phyloP scores from a whole-genome alignment of 2,113 vertebrate species.

The Aphyosemion australe region DNA sequence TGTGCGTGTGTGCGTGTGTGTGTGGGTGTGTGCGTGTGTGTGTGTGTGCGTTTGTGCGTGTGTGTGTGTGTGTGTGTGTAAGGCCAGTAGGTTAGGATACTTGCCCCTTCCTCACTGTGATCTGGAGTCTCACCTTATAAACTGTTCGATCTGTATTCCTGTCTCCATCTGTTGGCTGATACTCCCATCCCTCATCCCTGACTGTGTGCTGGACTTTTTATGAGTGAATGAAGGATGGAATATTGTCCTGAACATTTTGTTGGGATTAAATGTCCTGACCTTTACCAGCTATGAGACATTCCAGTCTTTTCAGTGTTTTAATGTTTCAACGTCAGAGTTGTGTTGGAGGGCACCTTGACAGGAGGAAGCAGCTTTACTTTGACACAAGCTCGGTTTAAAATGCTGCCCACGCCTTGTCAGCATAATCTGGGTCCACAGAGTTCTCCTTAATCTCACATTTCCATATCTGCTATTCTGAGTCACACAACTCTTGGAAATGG shows the following conservation, averaged over 20 bases:
- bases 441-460: slow-evolving; percentile 60
- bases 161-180: slow-evolving; percentile 44
- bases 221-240: neutral
- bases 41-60: slow-evolving; percentile 14
- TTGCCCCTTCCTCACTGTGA: slow-evolving; percentile 67
- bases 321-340: slow-evolving; percentile 1
- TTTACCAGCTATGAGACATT: slow-evolving; percentile 1
- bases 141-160: slow-evolving; percentile 1
- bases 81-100: slow-evolving; percentile 55
- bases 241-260: too few species aligned
- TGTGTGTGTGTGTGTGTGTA: slow-evolving; percentile 41
- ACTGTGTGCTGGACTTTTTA: neutral
- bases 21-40: slow-evolving; percentile 19
- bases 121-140: slow-evolving; percentile 57
- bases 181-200: slow-evolving; percentile 44
- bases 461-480: slow-evolving; percentile 35
- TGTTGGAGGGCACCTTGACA: slow-evolving; percentile 47
- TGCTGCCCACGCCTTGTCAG: slow-evolving; percentile 46
- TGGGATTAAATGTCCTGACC: neutral
- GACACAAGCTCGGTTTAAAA: slow-evolving; percentile 34
- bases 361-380: slow-evolving; percentile 33
- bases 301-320: neutral
- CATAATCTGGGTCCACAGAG: slow-evolving; percentile 45
- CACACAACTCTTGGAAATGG: too few species aligned
- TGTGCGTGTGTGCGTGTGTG: neutral